Conservation (phyloP, 2,797 vertebrate species). For the Knipowitschia caucasica region DNA sequence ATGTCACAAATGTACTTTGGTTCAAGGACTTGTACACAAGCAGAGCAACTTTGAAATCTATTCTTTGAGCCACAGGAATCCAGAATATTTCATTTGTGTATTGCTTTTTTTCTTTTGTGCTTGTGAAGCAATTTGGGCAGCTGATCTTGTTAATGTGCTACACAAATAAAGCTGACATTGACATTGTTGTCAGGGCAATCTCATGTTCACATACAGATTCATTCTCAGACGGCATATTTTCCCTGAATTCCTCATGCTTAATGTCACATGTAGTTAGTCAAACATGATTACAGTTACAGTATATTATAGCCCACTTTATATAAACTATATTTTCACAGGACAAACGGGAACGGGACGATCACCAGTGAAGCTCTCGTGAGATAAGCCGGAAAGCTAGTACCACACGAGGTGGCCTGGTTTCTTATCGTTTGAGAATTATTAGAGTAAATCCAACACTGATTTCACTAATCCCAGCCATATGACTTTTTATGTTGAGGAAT, state of each 20-base stretch:
- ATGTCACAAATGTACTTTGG: no score
- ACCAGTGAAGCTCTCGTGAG: conserved; percentile 6
- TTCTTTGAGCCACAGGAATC: no score
- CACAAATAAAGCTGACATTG: no score
- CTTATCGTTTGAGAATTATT: conserved; percentile 30
- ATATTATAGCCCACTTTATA: no score
- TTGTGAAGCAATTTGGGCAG: no score
- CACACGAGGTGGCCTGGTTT: conserved; percentile 27
- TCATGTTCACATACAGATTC: neutral
- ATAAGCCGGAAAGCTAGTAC: conserved; percentile 21
- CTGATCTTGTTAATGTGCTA: no score
- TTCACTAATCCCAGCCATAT: conserved; percentile 30
- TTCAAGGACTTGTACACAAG: no score
- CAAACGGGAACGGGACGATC: conserved; percentile 2
- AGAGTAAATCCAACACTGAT: conserved; percentile 23
- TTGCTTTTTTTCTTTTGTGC: no score
- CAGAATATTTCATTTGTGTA: no score
- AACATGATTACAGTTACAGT: conserved; percentile 16
- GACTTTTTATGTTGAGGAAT: conserved; percentile 12
- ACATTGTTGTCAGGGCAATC: neutral
- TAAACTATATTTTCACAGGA: conserved; percentile 5
- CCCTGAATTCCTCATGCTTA: neutral
- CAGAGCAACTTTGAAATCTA: no score
- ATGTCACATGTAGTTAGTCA: conserved; percentile 19
- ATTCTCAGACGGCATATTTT: neutral